phyloP scores from a whole-genome alignment of 2,888 invertebrate species.

The Heterodera filipjevi region DNA sequence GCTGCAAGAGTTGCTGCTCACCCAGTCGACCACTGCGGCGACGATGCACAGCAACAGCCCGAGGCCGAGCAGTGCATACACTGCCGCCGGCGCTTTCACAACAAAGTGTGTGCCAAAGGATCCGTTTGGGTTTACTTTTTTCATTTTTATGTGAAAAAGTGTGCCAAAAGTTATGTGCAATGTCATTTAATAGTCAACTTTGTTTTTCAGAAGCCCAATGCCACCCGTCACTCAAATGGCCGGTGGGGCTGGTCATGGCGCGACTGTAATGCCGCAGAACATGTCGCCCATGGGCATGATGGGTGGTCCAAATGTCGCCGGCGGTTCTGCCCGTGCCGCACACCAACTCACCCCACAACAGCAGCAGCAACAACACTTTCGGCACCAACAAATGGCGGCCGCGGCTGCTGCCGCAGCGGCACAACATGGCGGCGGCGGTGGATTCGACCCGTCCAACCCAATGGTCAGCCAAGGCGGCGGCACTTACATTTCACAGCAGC shows the following conservation, averaged over 20 bases:
- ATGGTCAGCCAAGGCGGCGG: conserved; percentile 15
- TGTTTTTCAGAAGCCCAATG: conserved; percentile 47
- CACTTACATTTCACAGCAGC: conserved; percentile 26
- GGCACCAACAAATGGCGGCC: conserved; percentile 37
- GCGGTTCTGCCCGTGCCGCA: neutral
- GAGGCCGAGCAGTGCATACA: conserved; percentile 29
- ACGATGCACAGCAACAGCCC: conserved; percentile 38
- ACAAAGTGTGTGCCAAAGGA: conserved; percentile 29
- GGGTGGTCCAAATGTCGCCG: conserved; percentile 2
- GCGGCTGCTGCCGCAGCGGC: neutral
- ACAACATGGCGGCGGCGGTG: conserved; percentile 25
- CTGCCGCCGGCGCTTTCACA: conserved; percentile 25
- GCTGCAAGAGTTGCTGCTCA: conserved; percentile 59
- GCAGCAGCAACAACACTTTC: conserved; percentile 26
- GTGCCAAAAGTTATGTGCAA: too few relatives aligned
- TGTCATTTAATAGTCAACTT: neutral
- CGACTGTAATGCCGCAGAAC: conserved; percentile 35
- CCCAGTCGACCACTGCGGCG: conserved; percentile 33
- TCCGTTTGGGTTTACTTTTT: neutral
- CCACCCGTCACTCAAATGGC: conserved; percentile 3
- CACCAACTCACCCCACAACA: neutral
- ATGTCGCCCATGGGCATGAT: conserved; percentile 40
- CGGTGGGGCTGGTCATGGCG: conserved; percentile 4
- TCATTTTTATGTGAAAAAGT: conserved; percentile 9
- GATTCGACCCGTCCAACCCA: conserved; percentile 29